Base-by-base conservation (phyloP, 1,140 invertebrate genomes). In the Cydia splendana region DNA sequence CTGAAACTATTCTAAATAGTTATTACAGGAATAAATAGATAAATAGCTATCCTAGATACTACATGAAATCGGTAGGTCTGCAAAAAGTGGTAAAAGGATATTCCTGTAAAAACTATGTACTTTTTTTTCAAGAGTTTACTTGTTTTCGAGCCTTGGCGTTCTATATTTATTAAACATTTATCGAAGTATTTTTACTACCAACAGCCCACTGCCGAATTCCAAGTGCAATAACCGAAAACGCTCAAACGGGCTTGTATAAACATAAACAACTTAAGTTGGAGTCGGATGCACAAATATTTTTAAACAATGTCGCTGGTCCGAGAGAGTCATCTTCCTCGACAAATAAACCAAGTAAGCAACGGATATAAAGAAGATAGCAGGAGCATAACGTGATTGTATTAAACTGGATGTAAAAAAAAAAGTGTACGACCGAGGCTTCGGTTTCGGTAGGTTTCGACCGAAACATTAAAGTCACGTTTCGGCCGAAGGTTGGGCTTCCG, bases 291-390 rank as follows among this genome's bases (percentile, higher is more conserved):
- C 85, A 88, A 88, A 88, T 88, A 88, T 88, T 87, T 85, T 87
- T 84, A 80, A 86, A 91, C 87, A 87, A 84, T 88, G 86, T 85
- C 78, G 75, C 65, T 42, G 62, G 87, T 88, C 84, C 87, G 82
- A 87, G 84, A 79, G 89, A 90, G 87, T 89, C 88, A 91, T 91
- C 83, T 89, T 79, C 84, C 83, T 86, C 80, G 78, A 87, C 89
- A 91, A 91, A 91, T 88, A 91, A 76, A 82, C 80, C 80, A 85
- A 87, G 81, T 82, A 84, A 84, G 62, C 76, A 28, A 79, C 20
- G 45, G 82, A 87, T 78, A 65, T 83, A 82, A 65, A 80, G 71
- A 69, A 71, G 75, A 85, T 87, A 62, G 85, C 86, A 84, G 77
- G 74, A 2, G 73, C 81, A 79, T 0, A 24, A 24, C 24, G 2